Evolutionary conservation across 2,888 invertebrate species (phyloP).

Genomic region (Cheiracanthium punctorium): DNA sequence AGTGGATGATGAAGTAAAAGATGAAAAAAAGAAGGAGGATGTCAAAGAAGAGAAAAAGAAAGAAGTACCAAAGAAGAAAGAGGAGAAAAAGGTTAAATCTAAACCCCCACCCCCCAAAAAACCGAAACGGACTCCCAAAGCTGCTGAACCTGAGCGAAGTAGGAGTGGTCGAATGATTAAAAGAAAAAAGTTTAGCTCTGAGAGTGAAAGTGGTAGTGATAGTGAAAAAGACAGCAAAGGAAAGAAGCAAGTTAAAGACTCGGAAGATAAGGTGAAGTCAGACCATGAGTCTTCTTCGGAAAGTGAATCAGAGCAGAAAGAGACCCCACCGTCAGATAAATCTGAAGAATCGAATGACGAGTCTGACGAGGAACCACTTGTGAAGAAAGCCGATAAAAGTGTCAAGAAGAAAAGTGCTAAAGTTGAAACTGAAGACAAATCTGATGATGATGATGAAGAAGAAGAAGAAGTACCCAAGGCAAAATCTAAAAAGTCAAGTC

Average conservation of each 20-base stretch:
- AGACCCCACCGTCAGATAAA: constrained; percentile 30
- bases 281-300: constrained; percentile 4
- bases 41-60: constrained; percentile 24
- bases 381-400: neutral
- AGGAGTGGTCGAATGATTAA: constrained; percentile 86
- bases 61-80: constrained; percentile 32
- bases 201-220: constrained; percentile 39
- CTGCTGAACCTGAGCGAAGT: constrained; percentile 76
- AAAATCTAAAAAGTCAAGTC: neutral
- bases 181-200: constrained; percentile 77
- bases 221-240: constrained; percentile 25
- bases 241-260: neutral
- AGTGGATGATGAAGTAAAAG: constrained; percentile 9
- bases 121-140: constrained; percentile 33
- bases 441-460: constrained; percentile 1
- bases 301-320: constrained; percentile 25
- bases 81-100: constrained; percentile 5
- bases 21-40: constrained; percentile 29
- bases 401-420: constrained; percentile 16
- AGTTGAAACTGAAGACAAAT: neutral
- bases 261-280: neutral
- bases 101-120: constrained; percentile 5
- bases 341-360: neutral
- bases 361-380: constrained; percentile 23
- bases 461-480: neutral